These are phyloP conservation scores for Pristionchus fissidentatus DNA, from an alignment of 2,888 invertebrate genomes.

Conservation along the genomic window DNA sequence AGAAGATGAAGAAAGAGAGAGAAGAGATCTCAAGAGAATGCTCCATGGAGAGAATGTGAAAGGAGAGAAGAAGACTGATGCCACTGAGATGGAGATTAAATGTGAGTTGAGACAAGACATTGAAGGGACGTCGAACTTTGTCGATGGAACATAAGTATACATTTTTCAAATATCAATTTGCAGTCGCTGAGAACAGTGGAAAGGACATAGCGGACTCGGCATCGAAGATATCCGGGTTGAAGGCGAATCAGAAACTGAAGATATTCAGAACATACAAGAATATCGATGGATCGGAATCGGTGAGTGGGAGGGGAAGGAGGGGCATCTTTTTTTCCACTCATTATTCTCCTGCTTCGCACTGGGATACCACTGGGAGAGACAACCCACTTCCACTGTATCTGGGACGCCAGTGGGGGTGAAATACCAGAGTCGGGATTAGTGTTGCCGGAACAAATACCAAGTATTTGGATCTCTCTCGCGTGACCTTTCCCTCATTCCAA, in stretches of 20 bases:
- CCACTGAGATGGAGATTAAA: conserved; percentile 63
- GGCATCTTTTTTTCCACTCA: background rate
- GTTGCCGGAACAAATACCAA: too few species aligned
- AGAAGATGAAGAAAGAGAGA: conserved; percentile 94
- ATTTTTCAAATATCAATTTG: background rate
- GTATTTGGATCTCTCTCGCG: too few species aligned
- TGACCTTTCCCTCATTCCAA: too few species aligned
- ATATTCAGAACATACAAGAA: conserved; percentile 88
- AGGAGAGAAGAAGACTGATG: conserved; percentile 55
- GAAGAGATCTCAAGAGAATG: conserved; percentile 93
- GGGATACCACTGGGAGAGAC: too few species aligned
- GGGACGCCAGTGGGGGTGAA: background rate
- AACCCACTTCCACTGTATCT: too few species aligned
- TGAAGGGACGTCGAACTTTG: background rate
- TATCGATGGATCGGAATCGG: conserved; percentile 66
- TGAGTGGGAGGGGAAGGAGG: conserved; percentile 41
- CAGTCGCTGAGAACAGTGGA: conserved; percentile 60
- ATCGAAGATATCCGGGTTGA: conserved; percentile 64
- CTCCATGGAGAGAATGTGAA: conserved; percentile 81
- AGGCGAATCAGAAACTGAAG: conserved; percentile 81
- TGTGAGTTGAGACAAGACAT: conserved; percentile 47
- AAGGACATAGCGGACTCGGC: conserved; percentile 64
- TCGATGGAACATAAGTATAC: background rate
- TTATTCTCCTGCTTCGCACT: background rate
- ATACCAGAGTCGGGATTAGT: too few species aligned